Base-by-base conservation (phyloP, 2,888 invertebrate genomes). In the Synanthedon andrenaeformis region DNA sequence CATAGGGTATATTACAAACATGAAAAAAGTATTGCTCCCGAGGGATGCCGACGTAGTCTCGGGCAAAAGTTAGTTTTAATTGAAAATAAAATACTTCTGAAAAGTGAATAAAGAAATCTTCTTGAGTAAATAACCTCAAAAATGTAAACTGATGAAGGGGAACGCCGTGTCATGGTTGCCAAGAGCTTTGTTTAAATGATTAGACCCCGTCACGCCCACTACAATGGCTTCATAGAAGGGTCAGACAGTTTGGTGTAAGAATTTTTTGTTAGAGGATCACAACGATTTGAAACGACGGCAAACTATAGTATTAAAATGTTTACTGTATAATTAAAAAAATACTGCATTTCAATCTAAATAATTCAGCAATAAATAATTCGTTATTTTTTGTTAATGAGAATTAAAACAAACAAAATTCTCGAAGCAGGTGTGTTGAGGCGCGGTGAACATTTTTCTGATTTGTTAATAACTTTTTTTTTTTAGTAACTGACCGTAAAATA, bases 171-270 rank as follows among this genome's bases (percentile, higher is more conserved):
- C 84, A 83, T 80, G 70, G 68, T 58, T 71, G 64, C 76, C 81
- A 82, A 82, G 74, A 81, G 82, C 78, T 75, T 81, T 82, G 80
- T 83, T 83, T 79, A 74, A 79, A 75, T 75, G 74, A 76, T 73
- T 69, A 69, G 63, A 59, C 61, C 62, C 61, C 60, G 70, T 70
- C 78, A 76, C 80, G 81, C 82, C 81, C 67, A 68, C 72, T 65
- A 65, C 69, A 71, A 77, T 78, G 77, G 74, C 73, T 75, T 62
- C 65, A 72, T 74, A 74, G 67, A 76, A 78, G 73, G 70, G 76
- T 72, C 69, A 67, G 23, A 69, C 69, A 67, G 65, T 70, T 78
- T 74, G 65, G 70, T 69, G 52, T 72, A 73, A 74, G 67, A 69
- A 69, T 64, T 64, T 64, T 62, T 66, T 65, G 61, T 62, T 55